A percentile compares a stretch with the other conserved stretches of the same genome.
Evolutionary conservation across 2,113 vertebrate species (phyloP).

Genomic region (Zapus hudsonius): DNA sequence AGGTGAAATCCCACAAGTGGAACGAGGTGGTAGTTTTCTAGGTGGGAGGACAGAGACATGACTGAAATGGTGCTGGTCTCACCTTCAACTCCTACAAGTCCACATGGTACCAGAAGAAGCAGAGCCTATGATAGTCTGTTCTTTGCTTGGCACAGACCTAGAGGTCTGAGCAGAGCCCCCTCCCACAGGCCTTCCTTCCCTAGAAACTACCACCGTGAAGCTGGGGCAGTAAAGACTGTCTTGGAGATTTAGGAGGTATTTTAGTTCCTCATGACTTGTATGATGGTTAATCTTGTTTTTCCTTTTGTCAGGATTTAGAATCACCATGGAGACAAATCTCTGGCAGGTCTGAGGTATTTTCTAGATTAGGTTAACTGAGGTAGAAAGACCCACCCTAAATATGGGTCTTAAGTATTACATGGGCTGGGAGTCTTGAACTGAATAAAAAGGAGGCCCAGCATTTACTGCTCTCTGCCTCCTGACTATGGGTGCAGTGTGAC

Average conservation of each 20-base stretch:
- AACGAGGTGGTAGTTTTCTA: background rate
- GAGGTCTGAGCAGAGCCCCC: background rate
- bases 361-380: too few species aligned
- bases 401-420: too few species aligned
- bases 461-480: too few species aligned
- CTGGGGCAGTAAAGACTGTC: background rate
- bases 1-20: background rate
- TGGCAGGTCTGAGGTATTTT: too few species aligned
- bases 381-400: too few species aligned
- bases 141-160: background rate
- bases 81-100: background rate
- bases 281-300: background rate
- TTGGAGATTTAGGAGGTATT: constrained; percentile 10
- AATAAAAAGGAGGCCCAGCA: too few species aligned
- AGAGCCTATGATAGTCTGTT: background rate
- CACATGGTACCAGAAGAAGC: background rate
- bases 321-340: too few species aligned
- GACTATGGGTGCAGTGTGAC: too few species aligned
- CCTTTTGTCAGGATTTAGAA: too few species aligned
- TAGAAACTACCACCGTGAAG: background rate
- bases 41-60: background rate
- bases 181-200: background rate
- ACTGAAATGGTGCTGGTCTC: background rate
- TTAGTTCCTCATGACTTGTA: background rate
- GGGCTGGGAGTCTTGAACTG: too few species aligned